phyloP scores from a whole-genome alignment of 2,888 invertebrate species.

The Acanthoscelides obtectus region DNA sequence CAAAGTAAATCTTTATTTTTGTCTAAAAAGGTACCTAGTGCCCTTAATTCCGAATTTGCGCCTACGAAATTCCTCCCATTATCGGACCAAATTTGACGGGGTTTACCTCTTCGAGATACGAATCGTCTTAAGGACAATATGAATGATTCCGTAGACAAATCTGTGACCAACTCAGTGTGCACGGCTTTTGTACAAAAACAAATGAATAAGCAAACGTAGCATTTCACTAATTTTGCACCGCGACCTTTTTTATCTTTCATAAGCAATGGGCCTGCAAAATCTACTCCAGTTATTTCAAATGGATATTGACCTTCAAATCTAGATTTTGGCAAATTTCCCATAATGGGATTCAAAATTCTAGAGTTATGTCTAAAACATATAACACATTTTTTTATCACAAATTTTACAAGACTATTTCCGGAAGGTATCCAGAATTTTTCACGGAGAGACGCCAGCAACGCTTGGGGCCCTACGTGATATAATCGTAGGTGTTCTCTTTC shows the following conservation, averaged over 20 bases:
- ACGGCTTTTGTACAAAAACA: constrained; percentile 5
- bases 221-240: constrained; percentile 7
- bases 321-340: constrained; percentile 15
- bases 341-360: constrained; percentile 8
- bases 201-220: too few relatives aligned
- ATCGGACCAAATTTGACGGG: constrained; percentile 10
- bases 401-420: constrained; percentile 15
- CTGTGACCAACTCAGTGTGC: constrained; percentile 11
- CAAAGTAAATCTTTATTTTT: too few relatives aligned
- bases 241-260: constrained; percentile 10
- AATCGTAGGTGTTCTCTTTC: constrained; percentile 11
- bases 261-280: constrained; percentile 16
- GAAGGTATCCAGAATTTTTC: constrained; percentile 7
- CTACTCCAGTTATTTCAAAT: constrained; percentile 13
- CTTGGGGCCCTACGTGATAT: constrained; percentile 19
- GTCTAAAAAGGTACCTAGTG: not conserved
- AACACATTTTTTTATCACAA: constrained; percentile 12
- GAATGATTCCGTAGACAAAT: constrained; percentile 7
- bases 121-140: constrained; percentile 8
- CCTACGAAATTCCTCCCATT: constrained; percentile 11
- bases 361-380: constrained; percentile 18
- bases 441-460: constrained; percentile 9
- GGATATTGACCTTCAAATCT: constrained; percentile 8
- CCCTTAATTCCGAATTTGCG: too few relatives aligned
- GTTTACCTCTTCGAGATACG: constrained; percentile 8